A percentile compares a stretch with the other conserved stretches of the same genome.
phyloP scores from a whole-genome alignment of 2,113 vertebrate genomes.

The Protobothrops flavoviridis region DNA sequence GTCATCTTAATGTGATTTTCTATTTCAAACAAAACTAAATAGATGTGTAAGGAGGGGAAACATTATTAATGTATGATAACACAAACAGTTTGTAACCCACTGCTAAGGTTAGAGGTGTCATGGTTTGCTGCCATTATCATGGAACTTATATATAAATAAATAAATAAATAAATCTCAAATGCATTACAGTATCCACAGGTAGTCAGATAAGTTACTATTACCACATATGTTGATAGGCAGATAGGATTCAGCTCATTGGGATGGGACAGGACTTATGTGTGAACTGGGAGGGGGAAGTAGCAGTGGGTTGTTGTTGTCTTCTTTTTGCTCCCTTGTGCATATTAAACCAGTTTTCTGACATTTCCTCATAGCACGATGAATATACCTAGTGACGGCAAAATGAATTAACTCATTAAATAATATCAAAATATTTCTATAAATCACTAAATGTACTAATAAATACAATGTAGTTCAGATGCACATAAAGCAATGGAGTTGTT shows the following conservation, averaged over 20 bases:
- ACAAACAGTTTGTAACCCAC: slow-evolving; percentile 79
- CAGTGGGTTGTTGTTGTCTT: neutral
- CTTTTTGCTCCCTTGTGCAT: slow-evolving; percentile 30
- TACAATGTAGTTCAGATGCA: neutral
- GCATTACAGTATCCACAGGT: slow-evolving; percentile 79
- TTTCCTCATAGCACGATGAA: neutral
- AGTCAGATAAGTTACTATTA: slow-evolving; percentile 78
- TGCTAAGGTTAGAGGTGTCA: slow-evolving; percentile 79
- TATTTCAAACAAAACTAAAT: slow-evolving; percentile 78
- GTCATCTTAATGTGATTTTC: slow-evolving; percentile 80
- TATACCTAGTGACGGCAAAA: neutral
- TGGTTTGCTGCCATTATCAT: slow-evolving; percentile 79
- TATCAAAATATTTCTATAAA: slow-evolving; percentile 29
- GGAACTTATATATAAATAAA: slow-evolving; percentile 53
- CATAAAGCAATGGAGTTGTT: neutral
- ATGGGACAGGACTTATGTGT: neutral
- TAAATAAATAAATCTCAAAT: slow-evolving; percentile 76
- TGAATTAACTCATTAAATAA: neutral
- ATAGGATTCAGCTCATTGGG: slow-evolving; percentile 64
- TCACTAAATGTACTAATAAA: slow-evolving; percentile 26
- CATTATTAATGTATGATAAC: slow-evolving; percentile 84
- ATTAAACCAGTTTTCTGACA: slow-evolving; percentile 59
- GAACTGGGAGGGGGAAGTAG: neutral
- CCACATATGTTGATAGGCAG: slow-evolving; percentile 71
- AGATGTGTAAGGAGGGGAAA: slow-evolving; percentile 80